Conservation (phyloP, 2,797 vertebrate species). For the Chaetophractus vellerosus region DNA sequence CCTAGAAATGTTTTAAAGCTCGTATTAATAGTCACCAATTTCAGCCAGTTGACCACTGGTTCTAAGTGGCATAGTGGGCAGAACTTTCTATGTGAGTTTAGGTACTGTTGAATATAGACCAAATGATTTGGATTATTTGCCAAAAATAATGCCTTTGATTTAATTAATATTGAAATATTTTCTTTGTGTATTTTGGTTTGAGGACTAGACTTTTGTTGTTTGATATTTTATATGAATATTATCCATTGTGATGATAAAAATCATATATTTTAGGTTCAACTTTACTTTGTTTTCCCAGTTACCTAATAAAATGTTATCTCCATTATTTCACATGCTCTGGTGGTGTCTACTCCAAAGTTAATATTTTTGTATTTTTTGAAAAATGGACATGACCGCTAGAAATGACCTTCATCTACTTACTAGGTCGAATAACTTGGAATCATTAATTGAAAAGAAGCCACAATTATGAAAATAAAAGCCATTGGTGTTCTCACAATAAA, state of each 20-base stretch:
- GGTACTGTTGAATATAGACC: background rate
- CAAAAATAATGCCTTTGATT: background rate
- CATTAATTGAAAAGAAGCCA: background rate
- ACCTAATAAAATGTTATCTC: background rate
- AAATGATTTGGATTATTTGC: slow-evolving; percentile 24
- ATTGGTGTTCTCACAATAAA: background rate
- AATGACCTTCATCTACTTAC: background rate
- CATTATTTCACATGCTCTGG: background rate
- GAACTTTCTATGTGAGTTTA: background rate
- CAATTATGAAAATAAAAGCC: background rate
- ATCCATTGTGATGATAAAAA: background rate
- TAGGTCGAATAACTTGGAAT: background rate
- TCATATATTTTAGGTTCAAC: background rate
- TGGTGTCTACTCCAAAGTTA: background rate
- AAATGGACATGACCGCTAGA: background rate
- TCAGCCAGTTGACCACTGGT: background rate
- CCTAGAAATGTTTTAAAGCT: background rate
- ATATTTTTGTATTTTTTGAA: background rate
- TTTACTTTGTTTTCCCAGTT: background rate
- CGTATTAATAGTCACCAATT: background rate
- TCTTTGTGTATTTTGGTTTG: slow-evolving; percentile 5
- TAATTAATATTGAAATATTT: slow-evolving; percentile 54
- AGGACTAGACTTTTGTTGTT: background rate
- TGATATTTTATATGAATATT: slow-evolving; percentile 14
- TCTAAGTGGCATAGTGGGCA: background rate